These are phyloP conservation scores for Drosophila mayri DNA, from an alignment of 1,140 invertebrate genomes.

Conservation along the genomic window DNA sequence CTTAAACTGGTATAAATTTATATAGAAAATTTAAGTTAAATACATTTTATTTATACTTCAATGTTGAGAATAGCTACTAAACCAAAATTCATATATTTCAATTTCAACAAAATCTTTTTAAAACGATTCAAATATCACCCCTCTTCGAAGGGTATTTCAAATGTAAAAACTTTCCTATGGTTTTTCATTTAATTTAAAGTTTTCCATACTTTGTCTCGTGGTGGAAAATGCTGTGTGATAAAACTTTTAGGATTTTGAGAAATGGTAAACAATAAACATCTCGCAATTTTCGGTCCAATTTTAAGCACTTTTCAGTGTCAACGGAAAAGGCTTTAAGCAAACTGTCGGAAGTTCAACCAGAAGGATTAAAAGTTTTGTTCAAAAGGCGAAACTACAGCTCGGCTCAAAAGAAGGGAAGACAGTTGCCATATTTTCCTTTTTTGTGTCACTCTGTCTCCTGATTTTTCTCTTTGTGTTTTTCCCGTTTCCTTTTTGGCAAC, in stretches of 20 bases:
- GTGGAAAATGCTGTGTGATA: conserved; percentile 4
- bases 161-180: conserved; percentile 13
- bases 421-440: conserved; percentile 57
- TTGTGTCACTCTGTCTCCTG: background rate
- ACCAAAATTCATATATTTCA: no score
- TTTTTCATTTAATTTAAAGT: conserved; percentile 52
- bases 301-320: conserved; percentile 72
- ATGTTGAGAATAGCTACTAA: background rate
- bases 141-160: conserved; percentile 1
- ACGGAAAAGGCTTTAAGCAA: conserved; percentile 51
- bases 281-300: conserved; percentile 22
- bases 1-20: background rate
- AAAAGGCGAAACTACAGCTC: conserved; percentile 55
- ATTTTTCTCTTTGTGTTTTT: conserved; percentile 8
- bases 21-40: background rate
- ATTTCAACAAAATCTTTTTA: background rate
- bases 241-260: conserved; percentile 33
- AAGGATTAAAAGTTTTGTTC: conserved; percentile 74
- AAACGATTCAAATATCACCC: background rate
- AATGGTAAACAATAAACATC: conserved; percentile 68
- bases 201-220: conserved; percentile 5
- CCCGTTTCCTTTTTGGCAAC: conserved; percentile 6
- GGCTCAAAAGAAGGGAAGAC: conserved; percentile 45
- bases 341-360: conserved; percentile 60
- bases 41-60: background rate